Percentiles rank a stretch among this genome's conserved stretches.
These are phyloP conservation scores for Dallia pectoralis DNA, from an alignment of 2,797 vertebrate genomes.

Conservation along the genomic window DNA sequence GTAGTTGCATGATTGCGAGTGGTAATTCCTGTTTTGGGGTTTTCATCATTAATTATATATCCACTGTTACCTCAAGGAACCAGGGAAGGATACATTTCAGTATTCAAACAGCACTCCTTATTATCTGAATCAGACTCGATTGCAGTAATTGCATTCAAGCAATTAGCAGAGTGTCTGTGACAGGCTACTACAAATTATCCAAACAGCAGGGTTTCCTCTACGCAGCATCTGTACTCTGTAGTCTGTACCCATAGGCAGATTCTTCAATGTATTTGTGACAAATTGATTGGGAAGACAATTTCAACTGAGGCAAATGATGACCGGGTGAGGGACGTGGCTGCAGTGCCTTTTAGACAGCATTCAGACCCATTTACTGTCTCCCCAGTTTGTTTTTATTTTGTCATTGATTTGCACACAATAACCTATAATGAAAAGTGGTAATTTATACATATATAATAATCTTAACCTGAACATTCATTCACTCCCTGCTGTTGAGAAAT, in stretches of 20 bases:
- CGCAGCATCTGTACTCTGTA: not conserved
- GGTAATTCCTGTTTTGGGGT: too few relatives aligned
- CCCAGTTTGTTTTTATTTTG: too few relatives aligned
- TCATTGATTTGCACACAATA: too few relatives aligned
- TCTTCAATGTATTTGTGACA: not conserved
- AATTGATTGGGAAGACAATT: not conserved
- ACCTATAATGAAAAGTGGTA: too few relatives aligned
- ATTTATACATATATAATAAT: too few relatives aligned
- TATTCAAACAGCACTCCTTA: not conserved
- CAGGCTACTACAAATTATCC: conserved; percentile 5
- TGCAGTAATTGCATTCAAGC: not conserved
- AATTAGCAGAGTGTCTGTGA: not conserved
- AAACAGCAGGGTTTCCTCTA: not conserved
- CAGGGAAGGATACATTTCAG: not conserved
- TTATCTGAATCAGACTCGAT: not conserved
- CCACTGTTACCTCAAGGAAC: not conserved
- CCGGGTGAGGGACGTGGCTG: not conserved
- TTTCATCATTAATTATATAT: not conserved
- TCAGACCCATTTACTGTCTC: too few relatives aligned
- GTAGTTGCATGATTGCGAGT: too few relatives aligned
- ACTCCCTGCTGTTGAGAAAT: too few relatives aligned
- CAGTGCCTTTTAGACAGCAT: too few relatives aligned
- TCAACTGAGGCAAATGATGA: not conserved
- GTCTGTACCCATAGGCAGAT: not conserved
- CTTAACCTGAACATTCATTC: too few relatives aligned